Conservation (phyloP, 1,140 invertebrate genomes). For the Tenebrio molitor region DNA sequence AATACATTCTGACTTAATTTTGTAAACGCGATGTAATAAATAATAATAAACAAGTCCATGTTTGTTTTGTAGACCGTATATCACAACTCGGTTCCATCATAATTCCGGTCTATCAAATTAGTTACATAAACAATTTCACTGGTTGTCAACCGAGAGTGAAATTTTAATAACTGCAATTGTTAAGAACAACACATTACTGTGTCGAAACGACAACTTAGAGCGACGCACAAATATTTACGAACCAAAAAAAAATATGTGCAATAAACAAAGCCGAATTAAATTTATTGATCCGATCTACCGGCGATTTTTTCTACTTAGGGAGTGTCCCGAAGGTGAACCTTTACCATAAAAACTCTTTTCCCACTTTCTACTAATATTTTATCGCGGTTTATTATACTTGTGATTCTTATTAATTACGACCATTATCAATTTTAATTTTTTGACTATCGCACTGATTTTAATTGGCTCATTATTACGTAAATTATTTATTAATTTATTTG, state of each 20-base stretch:
- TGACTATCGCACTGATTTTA: not conserved
- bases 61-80: slow-evolving; percentile 13
- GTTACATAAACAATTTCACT: slow-evolving; percentile 37
- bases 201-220: not conserved
- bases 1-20: too few relatives aligned
- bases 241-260: not conserved
- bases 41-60: slow-evolving; percentile 26
- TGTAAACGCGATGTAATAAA: not conserved
- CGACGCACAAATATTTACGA: too few relatives aligned
- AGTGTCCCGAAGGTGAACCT: not conserved
- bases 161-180: slow-evolving; percentile 36
- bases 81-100: slow-evolving; percentile 17
- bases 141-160: slow-evolving; percentile 21
- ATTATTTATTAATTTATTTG: not conserved
- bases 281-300: not conserved
- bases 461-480: not conserved
- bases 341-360: not conserved
- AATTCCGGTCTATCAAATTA: slow-evolving; percentile 33
- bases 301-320: slow-evolving; percentile 7
- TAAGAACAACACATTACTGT: not conserved
- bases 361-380: slow-evolving; percentile 21
- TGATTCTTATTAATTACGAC: not conserved
- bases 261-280: not conserved
- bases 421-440: not conserved
- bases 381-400: slow-evolving; percentile 2